Base-by-base conservation (phyloP, 2,113 vertebrate genomes). In the Nibea coibor region DNA sequence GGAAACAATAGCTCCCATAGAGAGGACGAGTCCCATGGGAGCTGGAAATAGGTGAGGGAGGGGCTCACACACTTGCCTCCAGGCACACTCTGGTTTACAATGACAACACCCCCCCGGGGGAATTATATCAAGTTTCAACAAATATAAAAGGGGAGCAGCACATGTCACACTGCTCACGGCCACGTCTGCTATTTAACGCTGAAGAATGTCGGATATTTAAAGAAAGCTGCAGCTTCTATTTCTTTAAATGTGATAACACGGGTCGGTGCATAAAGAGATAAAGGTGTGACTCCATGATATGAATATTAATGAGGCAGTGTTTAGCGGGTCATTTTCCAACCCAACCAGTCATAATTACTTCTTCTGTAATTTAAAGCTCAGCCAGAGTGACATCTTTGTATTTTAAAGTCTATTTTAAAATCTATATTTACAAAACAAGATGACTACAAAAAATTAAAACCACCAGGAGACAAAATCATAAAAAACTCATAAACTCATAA, bases 31-130 rank as follows among this genome's bases (percentile, higher is more conserved):
- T 66, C 90, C 62, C 59, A 7, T 1, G 63, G 79, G 86, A 83
- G 78, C 7, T 20, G 72, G 8, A 14, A 8, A 50, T 42, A 51
- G 51, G 58, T 43, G 12, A 51, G 42, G 57, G 45, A 19, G 74
- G 80, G 72, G 24, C 45, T 79, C 35, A 0, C 83, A 75, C 87
- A n/a, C 78, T 78, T 35, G 78, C 78, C 72, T 81, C 59, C 80
- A 59, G 75, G 73, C 75, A 64, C 70, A 16, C 77, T 75, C 78
- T 15, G 78, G 35, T 64, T 35, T 35, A 80, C 80, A 73, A 72
- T 70, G 75, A 63, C 69, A 20, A 19, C 61, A 16, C 31, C 78
- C 62, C 35, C 35, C 35, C 35, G 8, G 0, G 62, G 75, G 69
- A 56, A 20, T 35, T 10, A 71, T 62, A 67, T 72, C 74, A 48